A percentile compares a stretch with the other conserved stretches of the same genome.
These are phyloP conservation scores for Mesochorus sp. DNA, from an alignment of 2,888 invertebrate genomes.

Conservation along the genomic window DNA sequence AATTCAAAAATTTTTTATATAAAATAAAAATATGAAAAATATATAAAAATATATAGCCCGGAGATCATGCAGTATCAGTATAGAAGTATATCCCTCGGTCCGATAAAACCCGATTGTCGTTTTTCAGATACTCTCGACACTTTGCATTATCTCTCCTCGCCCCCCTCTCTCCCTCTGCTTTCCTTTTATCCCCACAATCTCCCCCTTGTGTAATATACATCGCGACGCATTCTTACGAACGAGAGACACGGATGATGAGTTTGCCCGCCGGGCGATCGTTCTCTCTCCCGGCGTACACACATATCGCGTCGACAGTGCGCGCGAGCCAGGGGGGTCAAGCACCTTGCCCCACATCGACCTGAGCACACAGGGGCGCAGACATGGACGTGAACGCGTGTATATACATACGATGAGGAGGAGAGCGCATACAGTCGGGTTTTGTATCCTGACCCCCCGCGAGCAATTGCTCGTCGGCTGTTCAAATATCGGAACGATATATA, in stretches of 20 bases:
- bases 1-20: too few relatives aligned
- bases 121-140: too few relatives aligned
- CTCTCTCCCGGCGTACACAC: slow-evolving; percentile 5
- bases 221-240: slow-evolving; percentile 14
- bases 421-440: slow-evolving; percentile 22
- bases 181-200: too few relatives aligned
- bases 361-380: background rate
- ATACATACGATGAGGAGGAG: slow-evolving; percentile 2
- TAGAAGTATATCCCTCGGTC: too few relatives aligned
- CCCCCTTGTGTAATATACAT: too few relatives aligned
- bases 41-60: too few relatives aligned
- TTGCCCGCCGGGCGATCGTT: slow-evolving; percentile 41
- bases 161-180: too few relatives aligned
- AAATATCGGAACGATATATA: slow-evolving; percentile 46
- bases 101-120: too few relatives aligned
- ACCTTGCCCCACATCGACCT: slow-evolving; percentile 56
- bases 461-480: slow-evolving; percentile 51
- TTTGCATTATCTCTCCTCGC: background rate
- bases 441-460: slow-evolving; percentile 16
- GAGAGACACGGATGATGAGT: slow-evolving; percentile 38
- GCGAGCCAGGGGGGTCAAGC: slow-evolving; percentile 50
- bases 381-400: background rate
- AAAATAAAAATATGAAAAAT: too few relatives aligned
- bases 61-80: too few relatives aligned
- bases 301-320: slow-evolving; percentile 12